Evolutionary conservation across 2,797 vertebrate genomes (phyloP), one percentile per base, ranked within the genome.

Genomic region (Lutra lutra): DNA sequence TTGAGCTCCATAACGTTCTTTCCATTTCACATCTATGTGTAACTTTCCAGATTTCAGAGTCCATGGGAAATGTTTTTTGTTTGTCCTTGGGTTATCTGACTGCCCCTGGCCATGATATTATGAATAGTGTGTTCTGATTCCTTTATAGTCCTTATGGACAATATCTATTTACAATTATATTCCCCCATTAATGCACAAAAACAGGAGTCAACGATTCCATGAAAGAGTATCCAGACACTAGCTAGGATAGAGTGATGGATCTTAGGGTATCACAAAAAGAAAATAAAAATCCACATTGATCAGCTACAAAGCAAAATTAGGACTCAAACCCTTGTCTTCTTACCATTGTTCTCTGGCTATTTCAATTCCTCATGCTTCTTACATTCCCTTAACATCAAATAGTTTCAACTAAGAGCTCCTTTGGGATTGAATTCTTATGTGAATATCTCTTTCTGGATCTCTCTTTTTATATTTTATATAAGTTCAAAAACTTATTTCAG

Each of bases 401-500:
- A 51, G 60, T 75, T 93, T 72, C 86, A 13, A 73, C 9, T 32
- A 72, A 62, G 15, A 80, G 3, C 2, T 51, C 13, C 7, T 92
- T 92, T 25, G 25, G 2, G 1, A 8, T 77, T 82, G 48, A 58
- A 86, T 21, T 17, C 29, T 73, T 5, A 32, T 29, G 9, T 14
- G 21, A 89, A 14, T n/a, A 23, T 56, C 20, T 94, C 27, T 86
- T 29, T 68, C 75, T 46, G 4, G 66, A 51, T 27, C 3, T 35
- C 10, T 75, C 5, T 62, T 46, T 48, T 84, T 88, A 23, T 62
- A 18, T 64, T 72, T 89, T 93, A 32, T 18, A 18, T 48, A 56
- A 73, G 14, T 58, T 64, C 29, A 68, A 25, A 96, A 79, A 40
- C 51, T 83, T 25, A 89, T 77, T 64, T 79, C 62, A 86, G 40